Evolutionary conservation across 2,797 vertebrate genomes (phyloP), one percentile per base, ranked within the genome.

Genomic region (Malacoctenus gilli): DNA sequence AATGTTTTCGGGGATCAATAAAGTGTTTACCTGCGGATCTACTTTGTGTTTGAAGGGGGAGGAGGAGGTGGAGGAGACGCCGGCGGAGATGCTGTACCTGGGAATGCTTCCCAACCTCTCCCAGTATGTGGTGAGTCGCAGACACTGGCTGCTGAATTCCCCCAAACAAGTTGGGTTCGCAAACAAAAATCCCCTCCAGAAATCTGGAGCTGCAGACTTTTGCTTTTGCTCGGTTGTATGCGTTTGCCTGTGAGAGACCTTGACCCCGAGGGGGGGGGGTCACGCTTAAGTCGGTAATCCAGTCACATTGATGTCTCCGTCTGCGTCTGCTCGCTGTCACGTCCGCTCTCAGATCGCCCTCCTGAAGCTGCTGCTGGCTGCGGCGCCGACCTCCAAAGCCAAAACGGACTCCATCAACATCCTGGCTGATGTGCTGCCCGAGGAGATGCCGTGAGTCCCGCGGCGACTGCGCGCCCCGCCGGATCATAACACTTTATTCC

Each of bases 361-460:
- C 31, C 83, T 97, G 65, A 99, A 98, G 91, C 94, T 99, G 59
- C 92, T 98, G 4, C 90, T 99, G 59, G 97, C 97, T 25, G 96
- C 96, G 28, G 97, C 96, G 0, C 97, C 97, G 9, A 99, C 96
- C 51, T 98, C 96, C 75, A 99, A 98, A 85, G 95, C 97, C 77
- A 98, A 99, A 90, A 98, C 96, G 0, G 97, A 99, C 88, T 98
- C 96, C 22, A 97, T 99, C 82, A 99, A 98, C 82, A 98, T 99
- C 87, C 82, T 99, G 72, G 97, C 96, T 0, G 97, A 98, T 0
- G 94, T 99, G 39, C 70, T 99, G 60, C 97, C 96, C 0, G 96
- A 99, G 51, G 97, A 98, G 89, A 98, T 98, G 95, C 96, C 96
- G 96, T 98, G 71, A 95, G 95, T 92, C 30, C 30, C 16, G 32